Percentiles rank a stretch among this genome's conserved stretches.
These are phyloP conservation scores for Myopa testacea DNA, from an alignment of 2,888 invertebrate species.

Conservation along the genomic window DNA sequence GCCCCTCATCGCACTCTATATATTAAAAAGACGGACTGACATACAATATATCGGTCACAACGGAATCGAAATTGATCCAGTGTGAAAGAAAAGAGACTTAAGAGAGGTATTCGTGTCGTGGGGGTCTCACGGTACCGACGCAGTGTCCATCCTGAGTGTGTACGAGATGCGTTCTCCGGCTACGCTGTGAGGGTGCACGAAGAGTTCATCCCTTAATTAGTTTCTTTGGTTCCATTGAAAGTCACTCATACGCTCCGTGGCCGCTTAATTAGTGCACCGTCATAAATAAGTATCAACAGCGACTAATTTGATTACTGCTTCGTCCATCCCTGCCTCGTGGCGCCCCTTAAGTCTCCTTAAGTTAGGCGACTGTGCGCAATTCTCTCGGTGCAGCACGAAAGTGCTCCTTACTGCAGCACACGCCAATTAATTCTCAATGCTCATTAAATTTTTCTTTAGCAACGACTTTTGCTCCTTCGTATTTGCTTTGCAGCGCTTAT, in stretches of 20 bases:
- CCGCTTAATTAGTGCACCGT: background rate
- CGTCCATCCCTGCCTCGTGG: background rate
- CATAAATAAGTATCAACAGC: background rate
- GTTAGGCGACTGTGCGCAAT: background rate
- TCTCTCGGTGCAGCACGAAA: background rate
- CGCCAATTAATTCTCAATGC: conserved; percentile 51
- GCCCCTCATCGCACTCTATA: too few species aligned
- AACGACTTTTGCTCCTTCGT: conserved; percentile 28
- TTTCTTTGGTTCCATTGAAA: conserved; percentile 1
- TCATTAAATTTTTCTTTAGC: conserved; percentile 46
- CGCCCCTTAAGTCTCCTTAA: background rate
- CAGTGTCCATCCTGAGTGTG: background rate
- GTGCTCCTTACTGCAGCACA: conserved; percentile 29
- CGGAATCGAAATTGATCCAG: too few species aligned
- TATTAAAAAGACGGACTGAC: too few species aligned
- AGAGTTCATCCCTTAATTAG: background rate
- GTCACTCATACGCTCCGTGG: conserved; percentile 11
- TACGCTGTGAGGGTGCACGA: background rate
- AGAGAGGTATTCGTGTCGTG: background rate
- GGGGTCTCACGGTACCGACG: too few species aligned
- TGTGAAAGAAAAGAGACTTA: too few species aligned
- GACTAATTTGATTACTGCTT: conserved; percentile 15
- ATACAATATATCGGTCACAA: too few species aligned
- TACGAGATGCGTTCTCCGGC: too few species aligned
- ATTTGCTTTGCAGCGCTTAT: conserved; percentile 36